Conservation (phyloP, 2,797 vertebrate species). For the Phalanger gymnotis region DNA sequence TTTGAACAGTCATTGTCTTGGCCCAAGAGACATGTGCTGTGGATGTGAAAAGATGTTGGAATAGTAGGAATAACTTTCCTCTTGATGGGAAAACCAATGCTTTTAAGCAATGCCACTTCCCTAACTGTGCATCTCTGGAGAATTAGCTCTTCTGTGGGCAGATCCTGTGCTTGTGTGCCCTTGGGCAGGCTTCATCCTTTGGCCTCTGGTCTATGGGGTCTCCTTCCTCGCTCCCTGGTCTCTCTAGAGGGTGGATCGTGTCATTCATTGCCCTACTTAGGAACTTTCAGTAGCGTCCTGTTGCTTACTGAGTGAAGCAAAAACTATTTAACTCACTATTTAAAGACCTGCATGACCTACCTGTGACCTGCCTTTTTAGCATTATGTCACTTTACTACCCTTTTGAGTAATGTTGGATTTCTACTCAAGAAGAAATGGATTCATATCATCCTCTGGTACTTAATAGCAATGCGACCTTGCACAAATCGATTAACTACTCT, state of each 20-base stretch:
- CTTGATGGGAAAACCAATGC: neutral
- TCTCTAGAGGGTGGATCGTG: neutral
- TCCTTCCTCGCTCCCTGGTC: neutral
- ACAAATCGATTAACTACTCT: neutral
- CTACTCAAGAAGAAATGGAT: neutral
- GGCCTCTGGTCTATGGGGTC: too few species aligned
- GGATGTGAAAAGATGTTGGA: neutral
- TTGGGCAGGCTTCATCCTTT: too few species aligned
- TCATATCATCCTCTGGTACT: neutral
- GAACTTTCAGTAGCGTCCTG: neutral
- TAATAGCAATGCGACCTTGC: neutral
- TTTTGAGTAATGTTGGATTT: neutral
- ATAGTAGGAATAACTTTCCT: neutral
- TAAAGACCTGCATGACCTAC: neutral
- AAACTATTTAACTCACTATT: too few species aligned
- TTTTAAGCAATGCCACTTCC: neutral
- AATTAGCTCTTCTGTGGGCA: neutral
- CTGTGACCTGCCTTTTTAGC: neutral
- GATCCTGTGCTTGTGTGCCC: neutral
- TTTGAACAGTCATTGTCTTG: neutral
- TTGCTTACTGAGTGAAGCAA: neutral
- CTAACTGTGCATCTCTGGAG: neutral
- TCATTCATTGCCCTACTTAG: neutral
- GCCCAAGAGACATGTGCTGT: neutral
- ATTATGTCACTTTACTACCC: neutral